These are phyloP conservation scores for Hipposideros larvatus DNA, from an alignment of 2,797 vertebrate genomes.

Conservation along the genomic window DNA sequence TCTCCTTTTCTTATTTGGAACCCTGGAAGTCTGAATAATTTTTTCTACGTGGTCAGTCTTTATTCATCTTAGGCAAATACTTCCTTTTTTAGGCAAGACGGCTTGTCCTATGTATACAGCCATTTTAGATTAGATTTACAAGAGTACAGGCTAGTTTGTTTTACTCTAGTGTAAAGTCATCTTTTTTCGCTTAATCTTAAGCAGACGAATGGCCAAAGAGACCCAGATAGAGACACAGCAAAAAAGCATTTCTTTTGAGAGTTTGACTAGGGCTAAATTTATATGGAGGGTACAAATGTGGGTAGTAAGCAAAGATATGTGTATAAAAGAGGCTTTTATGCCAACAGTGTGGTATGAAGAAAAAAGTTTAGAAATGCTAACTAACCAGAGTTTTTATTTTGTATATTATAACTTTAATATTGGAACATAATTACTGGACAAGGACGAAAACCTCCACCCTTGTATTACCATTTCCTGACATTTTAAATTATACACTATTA, in stretches of 20 bases:
- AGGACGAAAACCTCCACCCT: slow-evolving; percentile 69
- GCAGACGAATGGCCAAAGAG: slow-evolving; percentile 49
- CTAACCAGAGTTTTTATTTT: slow-evolving; percentile 77
- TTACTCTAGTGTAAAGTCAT: not conserved
- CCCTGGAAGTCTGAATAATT: not conserved
- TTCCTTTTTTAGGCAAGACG: slow-evolving; percentile 74
- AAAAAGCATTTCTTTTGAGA: slow-evolving; percentile 65
- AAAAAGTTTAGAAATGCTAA: slow-evolving; percentile 74
- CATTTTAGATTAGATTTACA: slow-evolving; percentile 63
- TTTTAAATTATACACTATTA: slow-evolving; percentile 81
- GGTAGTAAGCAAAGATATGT: not conserved
- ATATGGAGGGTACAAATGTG: not conserved
- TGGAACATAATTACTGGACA: slow-evolving; percentile 78
- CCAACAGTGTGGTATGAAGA: slow-evolving; percentile 59
- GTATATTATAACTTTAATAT: slow-evolving; percentile 79
- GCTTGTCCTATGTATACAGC: not conserved
- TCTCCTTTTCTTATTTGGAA: slow-evolving; percentile 13
- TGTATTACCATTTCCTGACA: slow-evolving; percentile 83
- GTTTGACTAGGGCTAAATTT: not conserved
- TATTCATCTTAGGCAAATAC: slow-evolving; percentile 27
- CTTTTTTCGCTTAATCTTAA: slow-evolving; percentile 59
- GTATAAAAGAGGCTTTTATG: slow-evolving; percentile 51
- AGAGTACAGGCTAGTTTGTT: not conserved
- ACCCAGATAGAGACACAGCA: not conserved
- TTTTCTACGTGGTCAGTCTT: slow-evolving; percentile 60